Evolutionary conservation across 2,113 vertebrate genomes (phyloP), one percentile per base, ranked within the genome.

Genomic region (Cathartes aura): DNA sequence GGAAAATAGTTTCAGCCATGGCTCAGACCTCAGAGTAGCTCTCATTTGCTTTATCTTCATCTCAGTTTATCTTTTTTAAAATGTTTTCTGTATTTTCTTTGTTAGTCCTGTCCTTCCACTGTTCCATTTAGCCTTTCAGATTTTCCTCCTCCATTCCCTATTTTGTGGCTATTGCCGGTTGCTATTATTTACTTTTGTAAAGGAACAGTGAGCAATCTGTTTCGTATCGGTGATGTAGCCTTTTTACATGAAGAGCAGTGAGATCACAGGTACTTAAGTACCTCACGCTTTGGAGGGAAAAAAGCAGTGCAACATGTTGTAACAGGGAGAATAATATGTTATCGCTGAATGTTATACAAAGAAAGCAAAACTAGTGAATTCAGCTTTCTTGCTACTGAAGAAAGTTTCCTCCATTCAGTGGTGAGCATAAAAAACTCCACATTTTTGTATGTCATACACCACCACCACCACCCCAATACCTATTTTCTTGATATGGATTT

Each of bases 381-480:
- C 55, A 63, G 34, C 36, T 70, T 67, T 93, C 47, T 30, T 74
- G 16, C 43, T 74, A 4, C 18, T 52, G 42, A 40, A 43, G 17
- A 48, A 89, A 45, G n/a, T 53, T 82, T 87, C 24, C 59, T 81
- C 21, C 34, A 6, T 80, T 80, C 48, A 36, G 30, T 48, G 27
- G 6, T 27, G 27, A 86, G 32, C 43, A 23, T 63, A 63, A 72
- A 60, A 36, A 48, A 7, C 24, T 67, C 21, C 1, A 8, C 24
- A 8, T 63, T 89, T 93, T 82, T 82, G 5, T 76, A 15, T 63
- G 6, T 73, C 16, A 32, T 47, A 43, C 22, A 8, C 19, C 17
- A 3, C 6, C 6, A 38, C 38, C 38, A 38, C 38, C 38, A 38
- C 5, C 1, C 3, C 9, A 9, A 0, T 38, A 30, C 52, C 18